Conservation (phyloP, 2,113 vertebrate species). For the Sinocyclocheilus anophthalmus region DNA sequence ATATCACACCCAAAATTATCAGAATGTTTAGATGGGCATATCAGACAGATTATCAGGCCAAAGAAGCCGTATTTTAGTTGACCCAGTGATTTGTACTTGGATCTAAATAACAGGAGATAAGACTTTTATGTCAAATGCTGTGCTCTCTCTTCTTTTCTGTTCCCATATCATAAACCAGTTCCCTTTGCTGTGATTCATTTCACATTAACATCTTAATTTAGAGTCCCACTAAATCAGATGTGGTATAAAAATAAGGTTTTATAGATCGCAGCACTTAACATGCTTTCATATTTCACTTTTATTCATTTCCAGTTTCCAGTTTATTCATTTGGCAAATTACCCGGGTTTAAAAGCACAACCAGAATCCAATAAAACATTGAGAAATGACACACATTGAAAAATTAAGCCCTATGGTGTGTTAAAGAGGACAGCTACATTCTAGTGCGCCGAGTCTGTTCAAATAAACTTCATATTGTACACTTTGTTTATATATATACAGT, state of each 20-base stretch:
- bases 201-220: neutral
- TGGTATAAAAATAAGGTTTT: neutral
- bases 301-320: neutral
- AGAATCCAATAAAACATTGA: neutral
- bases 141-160: neutral
- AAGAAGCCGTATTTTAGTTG: neutral
- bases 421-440: neutral
- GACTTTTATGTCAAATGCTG: neutral
- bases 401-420: no score
- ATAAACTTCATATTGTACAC: neutral
- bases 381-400: neutral
- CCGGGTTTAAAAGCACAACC: conserved; percentile 29
- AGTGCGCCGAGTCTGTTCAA: neutral
- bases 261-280: neutral
- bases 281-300: neutral
- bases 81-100: neutral
- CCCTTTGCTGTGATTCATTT: neutral
- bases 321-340: conserved; percentile 30
- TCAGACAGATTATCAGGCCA: neutral
- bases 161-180: neutral
- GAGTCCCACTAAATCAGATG: neutral
- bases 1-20: neutral
- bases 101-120: neutral
- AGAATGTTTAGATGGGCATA: neutral
- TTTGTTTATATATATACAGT: no score